Base-by-base conservation (phyloP, 2,888 invertebrate genomes). In the Drosophila robusta region DNA sequence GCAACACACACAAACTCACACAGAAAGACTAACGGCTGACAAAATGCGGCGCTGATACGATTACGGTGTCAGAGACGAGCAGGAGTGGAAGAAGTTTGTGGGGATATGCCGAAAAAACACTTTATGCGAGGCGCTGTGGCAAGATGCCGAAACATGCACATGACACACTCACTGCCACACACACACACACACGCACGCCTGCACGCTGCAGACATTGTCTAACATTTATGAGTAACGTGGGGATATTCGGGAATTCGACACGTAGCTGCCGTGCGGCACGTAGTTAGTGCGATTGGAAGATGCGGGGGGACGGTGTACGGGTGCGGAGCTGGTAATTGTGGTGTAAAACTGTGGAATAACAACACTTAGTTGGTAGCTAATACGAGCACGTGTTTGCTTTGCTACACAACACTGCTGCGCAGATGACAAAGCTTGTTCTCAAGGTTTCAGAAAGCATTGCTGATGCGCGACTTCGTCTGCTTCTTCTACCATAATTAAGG, bases 271-370 rank as follows among this genome's bases (percentile, higher is more conserved):
- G 44, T 58, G 74, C 56, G 64, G 66, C 87, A 88, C 84, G 89
- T 88, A 83, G 64, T 56, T 55, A 36, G 49, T 32, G n/a, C 47
- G 26, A 56, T 72, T 61, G 75, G 51, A 3, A 0, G 29, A 9
- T 9, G 9, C 8, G 29, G 5, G 29, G 29, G 9, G 9, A 8
- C 3, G 9, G 29, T 8, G 29, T 9, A 9, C 29, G 29, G 29
- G 57, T 39, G 39, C 50, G 68, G 50, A 64, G 61, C 70, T 85
- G 86, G 81, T 82, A 82, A 82, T 87, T 88, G 89, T 88, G 83
- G 83, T 83, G 87, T 82, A 82, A 88, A 83, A 88, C 77, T 82
- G 84, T 79, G 86, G 80, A 79, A 82, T 79, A 82, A 88, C 82
- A 88, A 79, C 88, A 82, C 87, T 88, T 88, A 82, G 88, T 65